Percentiles rank a stretch among this genome's conserved stretches.
Conservation (phyloP, 2,797 vertebrate genomes). For the Squalus acanthias region DNA sequence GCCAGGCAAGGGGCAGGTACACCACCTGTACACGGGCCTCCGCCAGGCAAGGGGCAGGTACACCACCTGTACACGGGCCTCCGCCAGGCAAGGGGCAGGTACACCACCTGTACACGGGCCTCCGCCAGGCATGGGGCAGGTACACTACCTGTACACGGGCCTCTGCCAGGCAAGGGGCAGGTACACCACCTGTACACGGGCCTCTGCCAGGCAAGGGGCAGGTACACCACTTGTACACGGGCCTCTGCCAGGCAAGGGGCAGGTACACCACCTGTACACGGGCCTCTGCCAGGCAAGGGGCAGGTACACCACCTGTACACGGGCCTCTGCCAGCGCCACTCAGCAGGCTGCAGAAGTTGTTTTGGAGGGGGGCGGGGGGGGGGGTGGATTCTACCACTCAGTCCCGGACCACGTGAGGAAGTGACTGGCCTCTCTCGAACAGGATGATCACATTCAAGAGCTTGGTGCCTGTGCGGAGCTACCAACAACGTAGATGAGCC, state of each 20-base stretch:
- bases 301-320: no score
- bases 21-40: not conserved
- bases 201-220: no score
- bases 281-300: no score
- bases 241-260: no score
- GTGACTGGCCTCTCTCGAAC: not conserved
- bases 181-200: not conserved
- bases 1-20: not conserved
- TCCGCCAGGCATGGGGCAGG: no score
- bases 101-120: not conserved
- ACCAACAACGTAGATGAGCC: not conserved
- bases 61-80: no score
- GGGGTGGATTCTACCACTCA: not conserved
- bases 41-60: no score
- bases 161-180: not conserved
- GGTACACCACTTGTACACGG: no score
- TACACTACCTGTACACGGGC: no score
- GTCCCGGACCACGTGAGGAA: not conserved
- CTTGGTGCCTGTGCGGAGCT: not conserved
- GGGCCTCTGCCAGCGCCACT: not conserved
- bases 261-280: not conserved
- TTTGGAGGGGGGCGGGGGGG: not conserved
- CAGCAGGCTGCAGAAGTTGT: not conserved
- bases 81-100: no score
- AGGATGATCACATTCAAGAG: not conserved